These are phyloP conservation scores for Dolichoris vasculosae DNA, from an alignment of 1,140 invertebrate genomes.

Conservation along the genomic window DNA sequence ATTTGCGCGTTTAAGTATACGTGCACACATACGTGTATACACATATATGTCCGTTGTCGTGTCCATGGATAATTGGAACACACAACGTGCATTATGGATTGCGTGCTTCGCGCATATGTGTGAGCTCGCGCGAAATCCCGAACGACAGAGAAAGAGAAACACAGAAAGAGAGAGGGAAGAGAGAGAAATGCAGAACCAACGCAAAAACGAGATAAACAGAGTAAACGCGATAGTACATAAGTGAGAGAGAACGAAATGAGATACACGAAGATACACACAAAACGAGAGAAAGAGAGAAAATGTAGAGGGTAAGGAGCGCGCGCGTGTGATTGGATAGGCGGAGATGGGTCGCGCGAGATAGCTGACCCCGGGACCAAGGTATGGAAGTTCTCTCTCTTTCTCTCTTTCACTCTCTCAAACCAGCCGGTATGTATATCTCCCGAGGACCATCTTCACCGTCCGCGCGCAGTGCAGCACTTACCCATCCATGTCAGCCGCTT, in stretches of 20 bases:
- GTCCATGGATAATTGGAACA: constrained; percentile 69
- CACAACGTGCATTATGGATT: constrained; percentile 37
- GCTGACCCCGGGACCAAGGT: constrained; percentile 70
- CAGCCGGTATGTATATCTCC: constrained; percentile 67
- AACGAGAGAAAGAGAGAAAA: constrained; percentile 21
- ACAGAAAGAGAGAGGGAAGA: background rate
- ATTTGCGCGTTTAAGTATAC: background rate
- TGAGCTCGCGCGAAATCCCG: constrained; percentile 2
- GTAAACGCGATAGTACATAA: background rate
- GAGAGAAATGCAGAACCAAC: background rate
- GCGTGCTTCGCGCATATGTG: constrained; percentile 47
- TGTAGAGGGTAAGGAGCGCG: background rate
- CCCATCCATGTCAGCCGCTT: constrained; percentile 71
- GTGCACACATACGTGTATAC: background rate
- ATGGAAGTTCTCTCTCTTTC: constrained; percentile 47
- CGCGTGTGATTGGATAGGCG: constrained; percentile 74
- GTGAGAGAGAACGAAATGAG: constrained; percentile 19
- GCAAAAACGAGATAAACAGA: constrained; percentile 30
- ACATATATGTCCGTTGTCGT: constrained; percentile 56
- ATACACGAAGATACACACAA: background rate
- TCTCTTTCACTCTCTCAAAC: background rate
- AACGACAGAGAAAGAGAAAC: background rate
- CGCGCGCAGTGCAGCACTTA: constrained; percentile 66
- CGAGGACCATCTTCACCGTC: constrained; percentile 73
- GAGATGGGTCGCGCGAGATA: constrained; percentile 75